Evolutionary conservation across 2,113 vertebrate genomes (phyloP).

Genomic region (Suricata suricatta): DNA sequence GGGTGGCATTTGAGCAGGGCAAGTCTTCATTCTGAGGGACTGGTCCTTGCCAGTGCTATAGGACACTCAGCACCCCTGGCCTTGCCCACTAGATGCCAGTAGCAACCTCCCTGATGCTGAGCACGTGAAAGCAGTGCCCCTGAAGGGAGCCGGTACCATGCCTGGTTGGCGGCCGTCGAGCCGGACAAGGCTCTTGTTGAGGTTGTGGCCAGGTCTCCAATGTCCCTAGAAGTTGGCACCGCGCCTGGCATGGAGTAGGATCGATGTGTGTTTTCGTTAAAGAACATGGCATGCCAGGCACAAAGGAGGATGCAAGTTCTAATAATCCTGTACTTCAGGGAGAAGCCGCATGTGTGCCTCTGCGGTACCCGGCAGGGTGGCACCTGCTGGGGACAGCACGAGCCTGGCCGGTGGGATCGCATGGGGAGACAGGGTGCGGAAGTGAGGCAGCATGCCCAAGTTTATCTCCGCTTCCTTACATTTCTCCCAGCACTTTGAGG

Average conservation of each 20-base stretch:
- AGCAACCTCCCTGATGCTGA: not conserved
- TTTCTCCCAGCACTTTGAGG: not conserved
- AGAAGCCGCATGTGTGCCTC: not conserved
- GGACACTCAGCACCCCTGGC: not conserved
- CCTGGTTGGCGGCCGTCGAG: not conserved
- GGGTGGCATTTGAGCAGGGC: not conserved
- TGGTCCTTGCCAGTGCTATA: not conserved
- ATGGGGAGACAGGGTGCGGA: fast-evolving
- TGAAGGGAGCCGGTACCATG: fast-evolving
- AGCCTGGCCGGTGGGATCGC: fast-evolving
- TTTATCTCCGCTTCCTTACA: not conserved
- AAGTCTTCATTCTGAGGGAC: not conserved
- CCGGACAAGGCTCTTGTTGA: not conserved
- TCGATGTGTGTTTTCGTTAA: not conserved
- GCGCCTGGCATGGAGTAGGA: fast-evolving
- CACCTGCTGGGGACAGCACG: not conserved
- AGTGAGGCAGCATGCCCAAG: fast-evolving
- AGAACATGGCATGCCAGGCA: not conserved
- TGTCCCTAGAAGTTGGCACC: fast-evolving
- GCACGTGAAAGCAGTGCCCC: not conserved
- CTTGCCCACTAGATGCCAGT: constrained; percentile 56
- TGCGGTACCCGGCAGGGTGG: not conserved
- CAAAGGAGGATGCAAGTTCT: too few relatives aligned
- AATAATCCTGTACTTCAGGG: not conserved
- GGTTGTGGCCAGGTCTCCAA: fast-evolving